Evolutionary conservation across 2,888 invertebrate species (phyloP).

Genomic region (Ennomos erosarius): DNA sequence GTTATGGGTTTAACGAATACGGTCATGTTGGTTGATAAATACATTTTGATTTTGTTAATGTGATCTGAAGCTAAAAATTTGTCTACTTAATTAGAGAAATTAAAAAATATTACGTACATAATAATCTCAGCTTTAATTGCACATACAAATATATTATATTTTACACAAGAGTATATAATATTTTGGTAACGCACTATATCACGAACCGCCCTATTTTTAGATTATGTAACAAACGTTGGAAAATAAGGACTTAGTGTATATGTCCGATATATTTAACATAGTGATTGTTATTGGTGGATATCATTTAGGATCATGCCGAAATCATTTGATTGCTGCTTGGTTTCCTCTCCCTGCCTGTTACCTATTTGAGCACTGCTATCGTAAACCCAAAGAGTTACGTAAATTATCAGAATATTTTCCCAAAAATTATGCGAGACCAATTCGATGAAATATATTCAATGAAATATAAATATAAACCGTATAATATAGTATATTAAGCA

Average conservation of each 20-base stretch:
- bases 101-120: conserved; percentile 54
- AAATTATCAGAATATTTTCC: no score
- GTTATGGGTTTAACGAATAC: conserved; percentile 57
- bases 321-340: conserved; percentile 30
- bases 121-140: conserved; percentile 69
- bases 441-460: no score
- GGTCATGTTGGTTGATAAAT: conserved; percentile 68
- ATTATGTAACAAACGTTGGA: conserved; percentile 55
- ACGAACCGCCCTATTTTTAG: conserved; percentile 80
- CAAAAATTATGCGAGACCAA: no score
- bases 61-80: conserved; percentile 74
- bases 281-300: conserved; percentile 31
- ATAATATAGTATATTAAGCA: background rate
- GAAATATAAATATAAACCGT: no score
- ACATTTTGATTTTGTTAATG: conserved; percentile 77
- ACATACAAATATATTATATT: conserved; percentile 64
- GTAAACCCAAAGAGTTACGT: conserved; percentile 22
- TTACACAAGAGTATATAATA: conserved; percentile 65
- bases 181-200: conserved; percentile 78
- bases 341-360: conserved; percentile 25
- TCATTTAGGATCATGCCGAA: conserved; percentile 38
- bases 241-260: conserved; percentile 34
- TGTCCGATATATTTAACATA: conserved; percentile 50
- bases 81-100: conserved; percentile 54
- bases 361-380: conserved; percentile 19